Percentiles rank a stretch among this genome's conserved stretches.
Conservation (phyloP, 1,140 invertebrate genomes). For the Rhopalosiphum padi region DNA sequence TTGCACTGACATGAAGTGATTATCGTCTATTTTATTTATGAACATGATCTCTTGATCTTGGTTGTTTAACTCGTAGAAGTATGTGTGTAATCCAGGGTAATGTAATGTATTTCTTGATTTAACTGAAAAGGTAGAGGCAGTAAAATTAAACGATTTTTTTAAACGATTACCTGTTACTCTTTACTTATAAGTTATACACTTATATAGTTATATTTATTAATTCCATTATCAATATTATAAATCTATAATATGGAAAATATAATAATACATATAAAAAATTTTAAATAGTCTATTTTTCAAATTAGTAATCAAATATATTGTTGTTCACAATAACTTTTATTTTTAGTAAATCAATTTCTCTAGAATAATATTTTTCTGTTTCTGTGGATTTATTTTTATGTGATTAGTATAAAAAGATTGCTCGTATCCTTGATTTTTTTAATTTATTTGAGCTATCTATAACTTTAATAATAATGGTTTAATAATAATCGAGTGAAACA, state of each 20-base stretch:
- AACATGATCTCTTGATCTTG: slow-evolving; percentile 46
- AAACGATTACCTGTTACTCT: background rate
- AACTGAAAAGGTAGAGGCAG: background rate
- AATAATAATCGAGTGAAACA: too few relatives aligned
- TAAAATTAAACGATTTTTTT: slow-evolving; percentile 9
- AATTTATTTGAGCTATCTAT: too few relatives aligned
- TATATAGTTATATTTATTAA: background rate
- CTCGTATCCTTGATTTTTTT: too few relatives aligned
- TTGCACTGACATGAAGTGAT: slow-evolving; percentile 45
- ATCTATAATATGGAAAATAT: background rate
- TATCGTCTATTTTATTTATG: slow-evolving; percentile 50
- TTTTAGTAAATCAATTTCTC: background rate
- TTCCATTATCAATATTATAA: background rate
- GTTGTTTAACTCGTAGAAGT: background rate
- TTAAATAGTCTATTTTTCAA: background rate
- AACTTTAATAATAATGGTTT: too few relatives aligned
- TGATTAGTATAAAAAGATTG: too few relatives aligned
- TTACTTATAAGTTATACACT: background rate
- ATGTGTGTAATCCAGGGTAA: background rate
- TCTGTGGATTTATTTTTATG: too few relatives aligned
- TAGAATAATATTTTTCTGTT: too few relatives aligned
- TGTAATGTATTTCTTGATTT: slow-evolving; percentile 17
- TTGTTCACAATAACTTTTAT: background rate
- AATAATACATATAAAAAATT: background rate
- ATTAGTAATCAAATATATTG: background rate